Conservation (phyloP, 2,113 vertebrate genomes). For the Scolopax mira region DNA sequence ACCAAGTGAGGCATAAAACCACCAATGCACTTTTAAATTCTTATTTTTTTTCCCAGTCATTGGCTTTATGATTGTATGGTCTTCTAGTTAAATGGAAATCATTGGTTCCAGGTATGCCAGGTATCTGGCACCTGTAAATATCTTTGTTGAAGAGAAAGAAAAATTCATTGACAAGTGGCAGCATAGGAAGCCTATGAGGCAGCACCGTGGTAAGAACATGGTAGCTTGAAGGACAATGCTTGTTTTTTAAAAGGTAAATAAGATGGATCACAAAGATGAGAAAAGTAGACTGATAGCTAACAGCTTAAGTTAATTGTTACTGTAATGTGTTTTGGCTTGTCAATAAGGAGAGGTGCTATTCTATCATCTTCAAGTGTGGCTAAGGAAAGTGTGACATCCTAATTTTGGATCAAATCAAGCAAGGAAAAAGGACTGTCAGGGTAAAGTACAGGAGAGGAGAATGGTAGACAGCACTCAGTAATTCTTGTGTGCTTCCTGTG, state of each 20-base stretch:
- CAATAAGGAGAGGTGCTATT: not conserved
- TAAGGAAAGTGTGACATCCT: not conserved
- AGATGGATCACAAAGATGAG: not conserved
- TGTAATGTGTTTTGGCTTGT: not conserved
- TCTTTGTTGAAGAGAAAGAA: not conserved
- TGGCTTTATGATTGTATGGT: not conserved
- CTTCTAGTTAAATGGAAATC: not conserved
- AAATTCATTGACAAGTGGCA: not conserved
- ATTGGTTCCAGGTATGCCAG: not conserved
- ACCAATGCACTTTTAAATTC: not conserved
- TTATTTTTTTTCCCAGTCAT: not conserved
- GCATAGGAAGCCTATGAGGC: not conserved
- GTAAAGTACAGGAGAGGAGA: not conserved
- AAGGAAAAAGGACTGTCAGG: not conserved
- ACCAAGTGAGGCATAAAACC: not conserved
- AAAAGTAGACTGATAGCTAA: not conserved
- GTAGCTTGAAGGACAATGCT: not conserved
- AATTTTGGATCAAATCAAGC: not conserved
- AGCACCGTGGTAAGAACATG: not conserved
- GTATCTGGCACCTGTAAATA: not conserved
- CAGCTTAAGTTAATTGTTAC: conserved; percentile 25
- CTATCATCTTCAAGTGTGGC: not conserved
- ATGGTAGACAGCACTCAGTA: not conserved
- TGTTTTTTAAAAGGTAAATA: not conserved
- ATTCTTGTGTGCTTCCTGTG: not conserved